phyloP scores from a whole-genome alignment of 2,113 vertebrate species.

The Macaca mulatta region DNA sequence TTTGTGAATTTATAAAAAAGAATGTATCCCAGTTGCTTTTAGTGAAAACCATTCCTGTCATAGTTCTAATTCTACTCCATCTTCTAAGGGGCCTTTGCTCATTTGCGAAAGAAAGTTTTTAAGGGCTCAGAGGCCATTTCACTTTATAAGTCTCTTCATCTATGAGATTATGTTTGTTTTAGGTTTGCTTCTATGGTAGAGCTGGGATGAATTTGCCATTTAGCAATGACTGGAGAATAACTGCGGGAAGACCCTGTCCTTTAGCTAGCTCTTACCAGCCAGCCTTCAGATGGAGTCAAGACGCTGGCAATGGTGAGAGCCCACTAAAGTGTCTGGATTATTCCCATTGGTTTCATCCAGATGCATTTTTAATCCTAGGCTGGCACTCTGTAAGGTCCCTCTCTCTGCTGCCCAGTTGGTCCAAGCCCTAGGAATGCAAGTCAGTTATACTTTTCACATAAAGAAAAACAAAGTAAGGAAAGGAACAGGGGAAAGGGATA shows the following conservation, averaged over 20 bases:
- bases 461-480: background rate
- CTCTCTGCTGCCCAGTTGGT: background rate
- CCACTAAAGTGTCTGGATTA: background rate
- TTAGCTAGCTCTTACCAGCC: background rate
- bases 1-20: background rate
- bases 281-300: background rate
- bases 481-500: background rate
- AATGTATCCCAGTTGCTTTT: background rate
- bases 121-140: background rate
- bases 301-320: background rate
- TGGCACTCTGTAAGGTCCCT: background rate
- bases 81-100: background rate
- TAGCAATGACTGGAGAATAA: background rate
- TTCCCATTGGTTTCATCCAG: background rate
- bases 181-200: conserved; percentile 35
- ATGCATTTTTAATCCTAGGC: background rate
- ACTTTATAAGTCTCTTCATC: background rate
- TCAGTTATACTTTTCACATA: background rate
- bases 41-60: background rate
- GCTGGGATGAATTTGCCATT: background rate
- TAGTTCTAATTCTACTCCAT: background rate
- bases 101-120: background rate
- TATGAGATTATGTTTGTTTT: conserved; percentile 7
- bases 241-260: background rate
- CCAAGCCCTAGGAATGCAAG: background rate